Evolutionary conservation across 2,113 vertebrate species (phyloP), one percentile per base, ranked within the genome.

Genomic region (Trichomycterus rosablanca): DNA sequence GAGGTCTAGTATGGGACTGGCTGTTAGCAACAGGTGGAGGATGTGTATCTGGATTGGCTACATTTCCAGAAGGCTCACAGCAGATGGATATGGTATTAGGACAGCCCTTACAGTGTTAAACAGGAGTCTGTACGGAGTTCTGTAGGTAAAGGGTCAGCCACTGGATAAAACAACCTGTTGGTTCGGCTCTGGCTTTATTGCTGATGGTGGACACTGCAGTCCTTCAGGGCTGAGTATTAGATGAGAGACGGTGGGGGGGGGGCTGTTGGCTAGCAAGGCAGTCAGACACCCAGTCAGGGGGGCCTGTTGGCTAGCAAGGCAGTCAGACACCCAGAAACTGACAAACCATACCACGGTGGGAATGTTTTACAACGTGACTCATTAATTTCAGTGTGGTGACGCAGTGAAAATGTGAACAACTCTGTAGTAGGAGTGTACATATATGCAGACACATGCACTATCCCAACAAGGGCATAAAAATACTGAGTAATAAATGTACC

Each of bases 131-230:
- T n/a, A n/a, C n/a, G n/a, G n/a, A n/a, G n/a, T n/a, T n/a, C n/a
- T n/a, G n/a, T n/a, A n/a, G n/a, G n/a, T n/a, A n/a, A n/a, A n/a
- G n/a, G n/a, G n/a, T n/a, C n/a, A n/a, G n/a, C n/a, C n/a, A n/a
- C n/a, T n/a, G n/a, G 37, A 14, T 40, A 40, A 40, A 40, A 5
- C 5, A n/a, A 40, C 26, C 49, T 52, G 54, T 67, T 39, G 18
- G 9, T 19, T 30, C 12, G 14, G 24, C 8, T 32, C 19, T 39
- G 22, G 3, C 52, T 20, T 37, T 48, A 10, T n/a, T n/a, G n/a
- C n/a, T n/a, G n/a, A n/a, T n/a, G n/a, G n/a, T n/a, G n/a, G 40
- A 58, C 46, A 37, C 58, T 32, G 59, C 40, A 58, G 18, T 71
- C 65, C 30, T 50, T 62, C 45, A 52, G 43, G 34, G 10, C 51